Percentiles rank a stretch among this genome's conserved stretches.
These are phyloP conservation scores for Chaetura pelagica DNA, from an alignment of 2,113 vertebrate genomes.

Conservation along the genomic window DNA sequence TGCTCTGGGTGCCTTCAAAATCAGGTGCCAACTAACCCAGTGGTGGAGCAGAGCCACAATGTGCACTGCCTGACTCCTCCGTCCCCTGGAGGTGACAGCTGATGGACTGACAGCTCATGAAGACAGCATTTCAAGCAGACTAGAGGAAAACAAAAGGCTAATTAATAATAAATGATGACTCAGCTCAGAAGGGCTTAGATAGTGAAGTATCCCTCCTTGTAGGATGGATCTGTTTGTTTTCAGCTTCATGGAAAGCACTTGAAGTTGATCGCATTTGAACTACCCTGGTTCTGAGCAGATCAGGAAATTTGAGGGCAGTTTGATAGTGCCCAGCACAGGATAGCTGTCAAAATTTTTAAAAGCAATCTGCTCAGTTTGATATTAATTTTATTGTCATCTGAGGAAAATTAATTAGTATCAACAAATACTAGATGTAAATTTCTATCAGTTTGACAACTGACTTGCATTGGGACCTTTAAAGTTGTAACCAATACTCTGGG, in stretches of 20 bases:
- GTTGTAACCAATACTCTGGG: neutral
- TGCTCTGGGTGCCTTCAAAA: neutral
- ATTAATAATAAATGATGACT: constrained; percentile 8
- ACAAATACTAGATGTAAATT: neutral
- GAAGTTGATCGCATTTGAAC: neutral
- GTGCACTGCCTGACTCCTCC: neutral
- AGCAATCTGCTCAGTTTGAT: neutral
- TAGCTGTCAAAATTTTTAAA: neutral
- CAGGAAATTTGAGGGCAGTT: neutral
- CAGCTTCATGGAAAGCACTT: neutral
- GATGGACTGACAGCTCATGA: neutral
- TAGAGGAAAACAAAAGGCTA: constrained; percentile 19
- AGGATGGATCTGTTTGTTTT: neutral
- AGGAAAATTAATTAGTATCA: neutral
- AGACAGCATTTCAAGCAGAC: neutral
- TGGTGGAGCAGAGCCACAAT: neutral
- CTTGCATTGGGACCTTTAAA: neutral
- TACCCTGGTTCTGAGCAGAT: neutral
- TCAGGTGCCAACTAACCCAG: neutral
- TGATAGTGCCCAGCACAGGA: neutral
- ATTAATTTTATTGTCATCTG: neutral
- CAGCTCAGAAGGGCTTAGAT: neutral
- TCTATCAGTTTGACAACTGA: neutral
- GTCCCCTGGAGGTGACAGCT: neutral
- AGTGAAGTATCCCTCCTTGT: neutral